Base-by-base conservation (phyloP, 2,888 invertebrate species). In the Hedya salicella region DNA sequence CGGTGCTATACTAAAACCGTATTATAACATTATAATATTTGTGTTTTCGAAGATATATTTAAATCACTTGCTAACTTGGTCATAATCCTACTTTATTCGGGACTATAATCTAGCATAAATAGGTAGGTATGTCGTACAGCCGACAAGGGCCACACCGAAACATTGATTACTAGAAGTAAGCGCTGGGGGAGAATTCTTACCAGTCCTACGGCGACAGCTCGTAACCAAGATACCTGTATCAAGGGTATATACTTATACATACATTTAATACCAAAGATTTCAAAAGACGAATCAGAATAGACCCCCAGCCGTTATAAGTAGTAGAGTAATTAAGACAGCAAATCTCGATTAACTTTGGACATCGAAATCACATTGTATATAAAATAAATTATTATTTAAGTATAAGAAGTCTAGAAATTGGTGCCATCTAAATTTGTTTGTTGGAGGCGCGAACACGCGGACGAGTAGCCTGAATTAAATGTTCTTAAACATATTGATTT, bases 1-100 rank as follows among this genome's bases (percentile, higher is more conserved):
- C 75, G 73, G 78, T 79, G 79, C 64, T 65, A 65, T 49, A 44
- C 77, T 74, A 80, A 25, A 73, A 74, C 73, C 73, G 75, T 82
- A 81, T 71, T 70, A 71, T 78, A 78, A 77, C 74, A 76, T 79
- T 82, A 81, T 78, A 75, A 78, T 79, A 82, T 87, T 87, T 87
- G 85, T 88, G 87, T 85, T 81, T 80, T 77, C 32, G 48, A 80
- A 80, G 83, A 83, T 86, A 85, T 79, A 79, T 73, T 77, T 77
- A 79, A 80, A 83, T 85, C 86, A 85, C 78, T 78, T 70, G 76
- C 89, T 89, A 91, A 82, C 74, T 91, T 91, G 91, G 91, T 91
- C 91, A 82, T 87, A 91, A 85, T 78, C 68, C 87, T 91, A 91
- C 81, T 77, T 84, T 86, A 86, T 82, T 61, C 82, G 77, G 78